Percentiles rank a stretch among this genome's conserved stretches.
Evolutionary conservation across 2,888 invertebrate genomes (phyloP).

Genomic region (Augiades crinisus): DNA sequence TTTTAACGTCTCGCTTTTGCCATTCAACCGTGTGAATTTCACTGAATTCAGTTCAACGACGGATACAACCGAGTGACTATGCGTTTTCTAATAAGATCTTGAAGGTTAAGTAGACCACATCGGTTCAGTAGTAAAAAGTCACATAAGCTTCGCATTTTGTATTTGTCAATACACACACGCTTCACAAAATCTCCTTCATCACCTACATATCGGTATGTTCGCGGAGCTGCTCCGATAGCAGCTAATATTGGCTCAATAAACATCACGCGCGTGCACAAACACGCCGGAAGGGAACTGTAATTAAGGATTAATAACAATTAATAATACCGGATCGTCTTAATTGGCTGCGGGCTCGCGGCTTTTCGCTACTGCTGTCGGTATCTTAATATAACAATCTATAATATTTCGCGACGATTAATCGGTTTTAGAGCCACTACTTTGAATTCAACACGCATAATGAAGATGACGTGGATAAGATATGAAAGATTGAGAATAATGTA

Average conservation of each 20-base stretch:
- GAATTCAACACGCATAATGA: too few relatives aligned
- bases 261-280: constrained; percentile 49
- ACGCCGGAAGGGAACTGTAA: constrained; percentile 47
- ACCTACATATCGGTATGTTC: constrained; percentile 6
- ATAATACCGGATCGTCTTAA: constrained; percentile 41
- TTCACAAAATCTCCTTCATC: not conserved
- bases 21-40: too few relatives aligned
- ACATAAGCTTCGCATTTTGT: too few relatives aligned
- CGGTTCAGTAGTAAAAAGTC: too few relatives aligned
- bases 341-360: constrained; percentile 38
- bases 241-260: constrained; percentile 57
- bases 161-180: not conserved
- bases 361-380: constrained; percentile 24
- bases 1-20: too few relatives aligned
- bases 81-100: too few relatives aligned
- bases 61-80: too few relatives aligned
- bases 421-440: too few relatives aligned
- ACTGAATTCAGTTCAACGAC: too few relatives aligned
- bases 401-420: constrained; percentile 7
- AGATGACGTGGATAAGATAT: too few relatives aligned
- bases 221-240: constrained; percentile 43
- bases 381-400: constrained; percentile 7
- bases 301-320: constrained; percentile 67
- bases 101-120: too few relatives aligned
- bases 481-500: too few relatives aligned